Evolutionary conservation across 2,797 vertebrate genomes (phyloP), one percentile per base, ranked within the genome.

Genomic region (Notamacropus eugenii): DNA sequence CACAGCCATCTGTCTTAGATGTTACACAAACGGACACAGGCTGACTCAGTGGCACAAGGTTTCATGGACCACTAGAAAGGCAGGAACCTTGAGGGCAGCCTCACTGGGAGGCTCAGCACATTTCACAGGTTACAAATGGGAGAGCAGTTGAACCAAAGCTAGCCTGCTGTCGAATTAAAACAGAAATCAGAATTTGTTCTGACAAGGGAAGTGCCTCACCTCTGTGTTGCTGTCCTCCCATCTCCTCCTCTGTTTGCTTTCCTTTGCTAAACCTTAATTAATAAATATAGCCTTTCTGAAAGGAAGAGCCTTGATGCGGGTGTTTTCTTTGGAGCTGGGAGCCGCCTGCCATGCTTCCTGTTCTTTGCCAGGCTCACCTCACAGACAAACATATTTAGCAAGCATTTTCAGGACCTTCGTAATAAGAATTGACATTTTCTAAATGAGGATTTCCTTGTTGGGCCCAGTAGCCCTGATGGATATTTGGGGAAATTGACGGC

Each of bases 381-480:
- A 93, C 96, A 97, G 98, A 92, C 96, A 97, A 95, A 93, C 54
- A 55, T 95, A 24, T 98, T 97, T 97, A 98, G 98, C 97, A 96
- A 97, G 97, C 97, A 95, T 97, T 98, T 97, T 96, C 96, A 54
- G 95, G 94, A 97, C 95, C 97, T 98, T 98, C 98, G 97, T 98
- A 98, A 98, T 97, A 97, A 98, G 98, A 98, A 98, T 97, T 98
- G 98, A 98, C 98, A 97, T 0, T 0, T 97, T 98, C 97, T 97
- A 98, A 98, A 98, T 98, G 98, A 98, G 97, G 98, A 96, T 95
- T 96, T 98, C 97, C 98, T 98, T 98, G 93, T 97, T 95, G 93
- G 97, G 93, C 97, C 92, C 94, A 92, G 96, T 94, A 95, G 95
- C 46, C 40, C 97, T 98, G 98, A 98, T 98, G 97, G 98, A 98